Evolutionary conservation across 2,113 vertebrate species (phyloP).

Genomic region (Cinclus cinclus): DNA sequence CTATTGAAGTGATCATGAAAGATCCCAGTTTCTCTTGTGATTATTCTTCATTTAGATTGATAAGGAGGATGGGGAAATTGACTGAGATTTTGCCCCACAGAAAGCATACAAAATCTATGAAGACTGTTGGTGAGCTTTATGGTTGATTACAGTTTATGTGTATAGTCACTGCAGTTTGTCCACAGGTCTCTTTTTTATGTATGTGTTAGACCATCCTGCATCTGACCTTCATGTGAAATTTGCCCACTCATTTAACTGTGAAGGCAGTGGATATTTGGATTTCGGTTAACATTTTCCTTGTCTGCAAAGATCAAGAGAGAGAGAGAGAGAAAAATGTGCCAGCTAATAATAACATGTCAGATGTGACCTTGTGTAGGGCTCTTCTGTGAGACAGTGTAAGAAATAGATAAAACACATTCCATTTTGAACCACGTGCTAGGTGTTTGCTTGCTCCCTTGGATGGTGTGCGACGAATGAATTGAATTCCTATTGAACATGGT

Average conservation of each 20-base stretch:
- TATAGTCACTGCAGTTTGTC: background rate
- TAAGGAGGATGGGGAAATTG: background rate
- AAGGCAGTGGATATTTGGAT: background rate
- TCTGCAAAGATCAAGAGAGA: background rate
- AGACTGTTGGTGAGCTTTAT: background rate
- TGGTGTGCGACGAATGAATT: background rate
- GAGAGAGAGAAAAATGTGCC: background rate
- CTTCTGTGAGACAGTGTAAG: background rate
- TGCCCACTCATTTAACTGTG: background rate
- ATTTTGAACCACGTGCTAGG: background rate
- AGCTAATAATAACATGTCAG: slow-evolving; percentile 43
- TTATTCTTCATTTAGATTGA: background rate
- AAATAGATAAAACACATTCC: slow-evolving; percentile 18
- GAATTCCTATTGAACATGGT: background rate
- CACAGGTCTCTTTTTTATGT: background rate
- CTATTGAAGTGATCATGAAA: background rate
- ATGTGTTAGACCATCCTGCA: background rate
- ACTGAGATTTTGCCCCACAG: background rate
- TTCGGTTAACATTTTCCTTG: background rate
- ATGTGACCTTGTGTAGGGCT: background rate
- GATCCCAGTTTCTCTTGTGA: background rate
- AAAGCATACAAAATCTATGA: background rate
- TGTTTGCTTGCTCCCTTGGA: background rate
- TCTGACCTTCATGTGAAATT: background rate
- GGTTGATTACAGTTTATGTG: background rate